phyloP scores from a whole-genome alignment of 2,113 vertebrate species.

The Alexandromys fortis region DNA sequence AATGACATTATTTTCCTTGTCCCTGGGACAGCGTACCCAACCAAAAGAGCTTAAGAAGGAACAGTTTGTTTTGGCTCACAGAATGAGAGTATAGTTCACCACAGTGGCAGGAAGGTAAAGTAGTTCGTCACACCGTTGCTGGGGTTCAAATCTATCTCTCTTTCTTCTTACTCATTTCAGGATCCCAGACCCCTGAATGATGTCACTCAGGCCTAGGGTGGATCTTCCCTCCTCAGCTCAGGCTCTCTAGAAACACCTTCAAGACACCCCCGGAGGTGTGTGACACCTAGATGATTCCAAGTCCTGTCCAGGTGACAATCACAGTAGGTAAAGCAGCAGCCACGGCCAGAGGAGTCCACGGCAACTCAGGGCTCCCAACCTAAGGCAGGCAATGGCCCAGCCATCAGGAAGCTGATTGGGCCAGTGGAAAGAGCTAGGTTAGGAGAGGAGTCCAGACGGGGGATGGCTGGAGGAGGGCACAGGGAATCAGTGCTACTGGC shows the following conservation, averaged over 20 bases:
- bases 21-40: background rate
- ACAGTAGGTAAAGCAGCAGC: background rate
- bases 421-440: background rate
- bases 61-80: background rate
- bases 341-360: fast-evolving
- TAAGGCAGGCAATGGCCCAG: background rate
- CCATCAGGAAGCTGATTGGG: background rate
- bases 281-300: background rate
- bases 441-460: background rate
- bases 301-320: background rate
- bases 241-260: background rate
- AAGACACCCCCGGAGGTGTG: background rate
- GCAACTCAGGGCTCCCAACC: background rate
- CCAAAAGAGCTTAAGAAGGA: background rate
- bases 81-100: background rate
- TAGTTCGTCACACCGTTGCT: background rate
- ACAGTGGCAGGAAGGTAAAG: background rate
- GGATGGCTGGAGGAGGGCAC: background rate
- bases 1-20: background rate
- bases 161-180: background rate
- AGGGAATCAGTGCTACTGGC: fast-evolving
- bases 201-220: background rate
- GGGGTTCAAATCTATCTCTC: background rate
- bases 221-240: background rate
- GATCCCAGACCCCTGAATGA: background rate